Percentiles rank a stretch among this genome's conserved stretches.
These are phyloP conservation scores for Anoura caudifer DNA, from an alignment of 2,113 vertebrate species.

Conservation along the genomic window DNA sequence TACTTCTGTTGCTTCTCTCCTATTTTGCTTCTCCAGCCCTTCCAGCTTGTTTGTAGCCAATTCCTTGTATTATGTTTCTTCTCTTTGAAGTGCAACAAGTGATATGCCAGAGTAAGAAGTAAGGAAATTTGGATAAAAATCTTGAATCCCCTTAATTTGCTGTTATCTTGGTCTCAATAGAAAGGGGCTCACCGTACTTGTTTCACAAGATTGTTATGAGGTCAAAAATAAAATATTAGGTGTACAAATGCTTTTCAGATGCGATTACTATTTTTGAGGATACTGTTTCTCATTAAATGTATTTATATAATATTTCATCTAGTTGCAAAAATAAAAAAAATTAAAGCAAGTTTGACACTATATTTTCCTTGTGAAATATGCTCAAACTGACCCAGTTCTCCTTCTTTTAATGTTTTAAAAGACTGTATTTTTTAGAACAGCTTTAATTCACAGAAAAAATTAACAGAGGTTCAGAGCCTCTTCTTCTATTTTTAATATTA, in stretches of 20 bases:
- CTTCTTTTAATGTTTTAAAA: background rate
- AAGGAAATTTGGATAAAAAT: background rate
- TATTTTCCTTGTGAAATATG: slow-evolving; percentile 9
- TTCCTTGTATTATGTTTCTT: background rate
- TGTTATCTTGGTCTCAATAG: background rate
- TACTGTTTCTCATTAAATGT: background rate
- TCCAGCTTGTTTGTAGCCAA: background rate
- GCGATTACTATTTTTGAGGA: background rate
- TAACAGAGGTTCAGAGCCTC: background rate
- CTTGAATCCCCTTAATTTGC: background rate
- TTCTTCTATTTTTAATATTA: slow-evolving; percentile 52
- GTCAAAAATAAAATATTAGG: background rate
- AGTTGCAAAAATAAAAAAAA: slow-evolving; percentile 25
- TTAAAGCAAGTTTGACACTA: background rate
- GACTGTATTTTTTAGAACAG: background rate
- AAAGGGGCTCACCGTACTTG: background rate
- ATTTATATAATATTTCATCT: background rate
- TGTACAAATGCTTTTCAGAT: background rate
- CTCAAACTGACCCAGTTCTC: background rate
- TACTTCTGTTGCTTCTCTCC: background rate
- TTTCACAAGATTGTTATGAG: background rate
- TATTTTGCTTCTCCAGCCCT: background rate
- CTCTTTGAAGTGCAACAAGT: background rate
- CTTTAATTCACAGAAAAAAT: background rate
- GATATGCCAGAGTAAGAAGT: background rate